Conservation (phyloP, 2,888 invertebrate genomes). For the Amaurobius ferox region DNA sequence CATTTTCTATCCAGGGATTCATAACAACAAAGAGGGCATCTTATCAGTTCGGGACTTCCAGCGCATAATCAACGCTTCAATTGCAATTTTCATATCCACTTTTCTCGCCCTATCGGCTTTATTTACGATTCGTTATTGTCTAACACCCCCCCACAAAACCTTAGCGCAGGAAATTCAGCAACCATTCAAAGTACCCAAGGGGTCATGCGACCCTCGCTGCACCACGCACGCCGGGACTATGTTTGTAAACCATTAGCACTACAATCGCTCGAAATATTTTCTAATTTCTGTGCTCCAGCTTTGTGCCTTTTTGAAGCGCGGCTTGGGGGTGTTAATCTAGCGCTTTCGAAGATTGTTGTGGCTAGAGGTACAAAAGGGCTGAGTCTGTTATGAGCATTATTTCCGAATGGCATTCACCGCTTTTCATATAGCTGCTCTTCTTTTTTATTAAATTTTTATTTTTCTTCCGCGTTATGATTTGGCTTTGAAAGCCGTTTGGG, state of each 20-base stretch:
- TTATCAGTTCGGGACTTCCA: constrained; percentile 48
- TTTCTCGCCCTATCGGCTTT: constrained; percentile 62
- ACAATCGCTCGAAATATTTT: constrained; percentile 58
- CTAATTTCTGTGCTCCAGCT: constrained; percentile 55
- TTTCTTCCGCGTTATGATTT: not conserved
- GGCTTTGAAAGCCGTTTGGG: not conserved
- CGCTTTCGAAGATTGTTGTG: constrained; percentile 6
- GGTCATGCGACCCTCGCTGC: not conserved
- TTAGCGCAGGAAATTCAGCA: constrained; percentile 26
- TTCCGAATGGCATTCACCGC: not conserved
- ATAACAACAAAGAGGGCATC: constrained; percentile 60
- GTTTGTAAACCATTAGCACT: constrained; percentile 61
- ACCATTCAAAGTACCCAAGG: constrained; percentile 30
- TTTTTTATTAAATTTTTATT: not conserved
- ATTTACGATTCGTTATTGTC: constrained; percentile 71
- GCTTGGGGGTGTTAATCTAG: constrained; percentile 8
- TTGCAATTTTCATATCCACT: constrained; percentile 70
- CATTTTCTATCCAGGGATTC: constrained; percentile 57
- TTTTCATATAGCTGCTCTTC: not conserved
- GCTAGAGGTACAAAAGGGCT: constrained; percentile 1
- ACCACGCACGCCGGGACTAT: not conserved
- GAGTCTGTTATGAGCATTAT: not conserved
- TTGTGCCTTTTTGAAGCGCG: constrained; percentile 20
- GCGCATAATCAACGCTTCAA: constrained; percentile 71
- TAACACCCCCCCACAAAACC: constrained; percentile 59